A percentile compares a stretch with the other conserved stretches of the same genome.
These are phyloP conservation scores for Brevimyrus niger DNA, from an alignment of 2,113 vertebrate species.

Conservation along the genomic window DNA sequence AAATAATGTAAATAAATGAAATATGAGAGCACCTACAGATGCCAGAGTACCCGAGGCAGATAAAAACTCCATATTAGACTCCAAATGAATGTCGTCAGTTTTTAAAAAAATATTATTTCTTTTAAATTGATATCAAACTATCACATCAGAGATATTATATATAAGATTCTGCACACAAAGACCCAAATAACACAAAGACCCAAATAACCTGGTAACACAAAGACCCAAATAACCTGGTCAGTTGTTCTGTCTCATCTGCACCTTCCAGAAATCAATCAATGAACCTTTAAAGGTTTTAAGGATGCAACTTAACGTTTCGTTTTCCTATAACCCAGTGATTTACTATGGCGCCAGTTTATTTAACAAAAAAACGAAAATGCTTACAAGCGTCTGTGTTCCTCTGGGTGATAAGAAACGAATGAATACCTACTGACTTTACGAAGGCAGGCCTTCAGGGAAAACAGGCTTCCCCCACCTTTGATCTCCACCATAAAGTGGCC, in stretches of 20 bases:
- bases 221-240: not conserved
- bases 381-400: not conserved
- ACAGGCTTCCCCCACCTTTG: conserved; percentile 3
- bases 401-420: not conserved
- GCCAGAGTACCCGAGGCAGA: not conserved
- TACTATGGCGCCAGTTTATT: not conserved
- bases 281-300: not conserved
- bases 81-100: not conserved
- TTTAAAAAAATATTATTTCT: not conserved
- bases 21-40: not conserved
- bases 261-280: not conserved
- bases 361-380: not conserved
- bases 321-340: not conserved
- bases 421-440: not conserved
- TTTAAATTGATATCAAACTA: not conserved
- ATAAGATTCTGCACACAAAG: not conserved
- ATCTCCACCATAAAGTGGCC: conserved; percentile 19
- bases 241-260: not conserved
- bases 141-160: not conserved
- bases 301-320: not conserved
- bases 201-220: not conserved
- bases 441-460: not conserved
- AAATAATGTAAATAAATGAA: not conserved
- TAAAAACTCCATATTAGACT: not conserved
- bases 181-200: not conserved